Conservation (phyloP, 1,140 invertebrate species). For the Zaprionus lachaisei region DNA sequence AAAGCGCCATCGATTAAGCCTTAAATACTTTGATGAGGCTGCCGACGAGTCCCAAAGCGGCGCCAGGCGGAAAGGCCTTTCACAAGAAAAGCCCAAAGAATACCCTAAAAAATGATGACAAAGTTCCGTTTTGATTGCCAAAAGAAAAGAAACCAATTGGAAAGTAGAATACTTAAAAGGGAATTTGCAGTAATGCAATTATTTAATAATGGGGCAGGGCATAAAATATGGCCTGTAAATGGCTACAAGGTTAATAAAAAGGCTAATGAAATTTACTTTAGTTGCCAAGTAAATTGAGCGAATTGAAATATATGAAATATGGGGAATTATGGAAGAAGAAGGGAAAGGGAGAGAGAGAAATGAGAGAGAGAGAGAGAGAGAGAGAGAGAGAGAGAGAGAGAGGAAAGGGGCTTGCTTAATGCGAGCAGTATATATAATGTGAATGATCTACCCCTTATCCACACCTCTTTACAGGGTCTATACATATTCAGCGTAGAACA, state of each 20-base stretch:
- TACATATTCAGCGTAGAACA: no score
- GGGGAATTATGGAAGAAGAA: background rate
- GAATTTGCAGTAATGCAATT: background rate
- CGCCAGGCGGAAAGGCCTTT: slow-evolving; percentile 50
- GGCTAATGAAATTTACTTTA: background rate
- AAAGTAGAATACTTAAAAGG: background rate
- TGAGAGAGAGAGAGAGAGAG: background rate
- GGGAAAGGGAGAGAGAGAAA: background rate
- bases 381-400: background rate
- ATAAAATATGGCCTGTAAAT: background rate
- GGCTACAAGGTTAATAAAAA: background rate
- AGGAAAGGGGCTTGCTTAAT: background rate
- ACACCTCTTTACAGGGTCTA: no score
- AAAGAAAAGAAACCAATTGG: background rate
- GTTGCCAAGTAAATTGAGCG: background rate
- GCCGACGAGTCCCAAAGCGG: slow-evolving; percentile 3
- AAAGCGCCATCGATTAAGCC: slow-evolving; percentile 80
- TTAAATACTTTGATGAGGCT: slow-evolving; percentile 62
- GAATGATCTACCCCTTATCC: no score
- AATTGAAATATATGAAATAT: background rate
- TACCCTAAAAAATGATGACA: slow-evolving; percentile 6
- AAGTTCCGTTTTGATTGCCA: background rate
- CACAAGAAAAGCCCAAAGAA: slow-evolving; percentile 23
- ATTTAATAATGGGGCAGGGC: background rate
- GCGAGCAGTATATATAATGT: no score